These are phyloP conservation scores for Pachycephala philippinensis DNA, from an alignment of 2,113 vertebrate species.

Conservation along the genomic window DNA sequence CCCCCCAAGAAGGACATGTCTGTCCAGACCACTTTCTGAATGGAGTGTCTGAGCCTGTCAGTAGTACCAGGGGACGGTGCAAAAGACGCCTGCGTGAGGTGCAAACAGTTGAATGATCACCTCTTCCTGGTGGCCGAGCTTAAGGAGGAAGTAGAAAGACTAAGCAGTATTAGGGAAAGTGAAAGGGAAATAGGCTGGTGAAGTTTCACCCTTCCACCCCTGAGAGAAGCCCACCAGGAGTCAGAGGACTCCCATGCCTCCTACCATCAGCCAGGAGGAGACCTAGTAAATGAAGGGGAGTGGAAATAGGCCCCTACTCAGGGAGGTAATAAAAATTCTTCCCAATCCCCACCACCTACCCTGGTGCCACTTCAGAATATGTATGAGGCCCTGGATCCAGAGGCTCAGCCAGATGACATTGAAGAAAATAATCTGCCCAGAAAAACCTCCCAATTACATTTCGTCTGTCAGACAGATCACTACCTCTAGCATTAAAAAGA, in stretches of 20 bases:
- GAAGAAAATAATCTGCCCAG: not conserved
- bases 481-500: not conserved
- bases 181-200: not conserved
- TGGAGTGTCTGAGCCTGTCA: not conserved
- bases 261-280: not conserved
- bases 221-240: not conserved
- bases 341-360: no score
- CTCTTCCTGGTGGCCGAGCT: not conserved
- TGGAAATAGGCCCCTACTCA: fast-evolving
- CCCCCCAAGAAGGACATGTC: fast-evolving
- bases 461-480: not conserved
- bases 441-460: not conserved
- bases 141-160: not conserved
- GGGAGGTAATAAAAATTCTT: not conserved
- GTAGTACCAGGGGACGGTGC: fast-evolving
- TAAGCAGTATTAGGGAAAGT: not conserved
- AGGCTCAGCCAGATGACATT: not conserved
- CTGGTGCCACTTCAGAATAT: not conserved
- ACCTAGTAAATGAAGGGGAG: not conserved
- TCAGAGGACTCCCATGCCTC: not conserved
- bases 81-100: fast-evolving
- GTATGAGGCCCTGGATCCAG: not conserved
- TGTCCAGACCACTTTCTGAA: not conserved
- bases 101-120: not conserved
- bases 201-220: not conserved